These are phyloP conservation scores for Drosophila obscura DNA, from an alignment of 1,140 invertebrate species.

Conservation along the genomic window DNA sequence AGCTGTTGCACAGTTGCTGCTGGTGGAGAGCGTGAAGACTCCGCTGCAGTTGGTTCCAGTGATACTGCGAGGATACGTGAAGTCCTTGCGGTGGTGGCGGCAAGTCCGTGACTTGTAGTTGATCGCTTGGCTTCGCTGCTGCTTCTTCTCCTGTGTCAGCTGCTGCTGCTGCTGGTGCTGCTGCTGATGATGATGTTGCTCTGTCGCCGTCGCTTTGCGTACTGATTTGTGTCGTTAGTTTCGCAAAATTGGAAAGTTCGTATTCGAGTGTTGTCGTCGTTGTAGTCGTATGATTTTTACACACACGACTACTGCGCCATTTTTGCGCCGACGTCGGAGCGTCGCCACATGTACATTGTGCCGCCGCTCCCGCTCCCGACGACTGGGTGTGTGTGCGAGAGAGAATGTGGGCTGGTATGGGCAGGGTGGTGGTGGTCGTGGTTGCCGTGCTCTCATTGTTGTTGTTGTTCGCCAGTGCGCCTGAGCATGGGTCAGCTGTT, in stretches of 20 bases:
- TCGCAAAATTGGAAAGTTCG: constrained; percentile 83
- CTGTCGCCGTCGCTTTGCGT: constrained; percentile 68
- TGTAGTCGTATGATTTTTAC: constrained; percentile 82
- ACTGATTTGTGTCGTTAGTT: constrained; percentile 82
- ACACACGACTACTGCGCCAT: constrained; percentile 77
- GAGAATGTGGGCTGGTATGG: constrained; percentile 16
- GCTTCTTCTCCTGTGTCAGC: constrained; percentile 12
- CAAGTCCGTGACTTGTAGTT: constrained; percentile 18
- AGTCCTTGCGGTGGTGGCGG: constrained; percentile 39
- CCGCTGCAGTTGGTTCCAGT: constrained; percentile 66
- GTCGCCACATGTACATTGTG: constrained; percentile 18
- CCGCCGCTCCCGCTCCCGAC: constrained; percentile 18
- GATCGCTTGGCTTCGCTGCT: constrained; percentile 4
- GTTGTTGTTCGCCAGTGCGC: constrained; percentile 41
- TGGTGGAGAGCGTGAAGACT: constrained; percentile 61
- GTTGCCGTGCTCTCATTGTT: constrained; percentile 28
- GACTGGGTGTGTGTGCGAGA: constrained; percentile 39
- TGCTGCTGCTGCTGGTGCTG: constrained; percentile 6
- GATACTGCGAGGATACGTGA: constrained; percentile 60
- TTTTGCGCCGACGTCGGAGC: constrained; percentile 40
- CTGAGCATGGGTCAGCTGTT: constrained; percentile 70
- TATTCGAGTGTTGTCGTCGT: constrained; percentile 81
- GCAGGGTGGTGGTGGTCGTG: constrained; percentile 24
- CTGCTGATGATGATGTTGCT: constrained; percentile 38
- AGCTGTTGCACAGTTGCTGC: constrained; percentile 22